These are phyloP conservation scores for Drosophila sechellia DNA, from an alignment of 1,140 invertebrate species.

Conservation along the genomic window DNA sequence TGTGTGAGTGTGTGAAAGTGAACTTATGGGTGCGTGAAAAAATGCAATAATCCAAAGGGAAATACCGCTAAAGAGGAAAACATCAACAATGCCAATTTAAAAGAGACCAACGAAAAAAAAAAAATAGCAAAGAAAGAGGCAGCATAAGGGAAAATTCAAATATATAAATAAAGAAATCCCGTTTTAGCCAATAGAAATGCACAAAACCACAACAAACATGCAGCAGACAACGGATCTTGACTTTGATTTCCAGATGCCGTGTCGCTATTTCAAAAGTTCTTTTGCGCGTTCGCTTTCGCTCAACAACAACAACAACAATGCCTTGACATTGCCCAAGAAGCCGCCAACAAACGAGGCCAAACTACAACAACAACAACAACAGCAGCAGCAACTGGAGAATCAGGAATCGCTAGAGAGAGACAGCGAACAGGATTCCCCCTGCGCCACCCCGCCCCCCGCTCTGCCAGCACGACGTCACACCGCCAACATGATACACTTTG, in stretches of 20 bases:
- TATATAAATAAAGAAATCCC: slow-evolving; percentile 15
- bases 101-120: slow-evolving; percentile 6
- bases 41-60: slow-evolving; percentile 62
- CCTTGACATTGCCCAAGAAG: slow-evolving; percentile 70
- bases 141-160: no score
- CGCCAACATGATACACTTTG: slow-evolving; percentile 62
- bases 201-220: slow-evolving; percentile 50
- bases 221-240: slow-evolving; percentile 57
- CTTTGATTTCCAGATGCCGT: slow-evolving; percentile 83
- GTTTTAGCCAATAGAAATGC: slow-evolving; percentile 4
- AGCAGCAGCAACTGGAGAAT: slow-evolving; percentile 33
- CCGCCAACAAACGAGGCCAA: slow-evolving; percentile 59
- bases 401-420: slow-evolving; percentile 18
- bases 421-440: slow-evolving; percentile 38
- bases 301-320: slow-evolving; percentile 60
- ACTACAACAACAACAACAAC: slow-evolving; percentile 29
- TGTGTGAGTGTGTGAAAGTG: slow-evolving; percentile 5
- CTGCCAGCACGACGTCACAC: slow-evolving; percentile 71
- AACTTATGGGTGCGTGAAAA: slow-evolving; percentile 58
- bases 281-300: slow-evolving; percentile 84
- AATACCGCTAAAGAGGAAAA: slow-evolving; percentile 27
- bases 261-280: slow-evolving; percentile 83
- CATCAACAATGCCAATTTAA: slow-evolving; percentile 63
- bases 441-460: slow-evolving; percentile 64
- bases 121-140: not conserved